A percentile compares a stretch with the other conserved stretches of the same genome.
Conservation (phyloP, 1,140 invertebrate species). For the Procambarus clarkii region DNA sequence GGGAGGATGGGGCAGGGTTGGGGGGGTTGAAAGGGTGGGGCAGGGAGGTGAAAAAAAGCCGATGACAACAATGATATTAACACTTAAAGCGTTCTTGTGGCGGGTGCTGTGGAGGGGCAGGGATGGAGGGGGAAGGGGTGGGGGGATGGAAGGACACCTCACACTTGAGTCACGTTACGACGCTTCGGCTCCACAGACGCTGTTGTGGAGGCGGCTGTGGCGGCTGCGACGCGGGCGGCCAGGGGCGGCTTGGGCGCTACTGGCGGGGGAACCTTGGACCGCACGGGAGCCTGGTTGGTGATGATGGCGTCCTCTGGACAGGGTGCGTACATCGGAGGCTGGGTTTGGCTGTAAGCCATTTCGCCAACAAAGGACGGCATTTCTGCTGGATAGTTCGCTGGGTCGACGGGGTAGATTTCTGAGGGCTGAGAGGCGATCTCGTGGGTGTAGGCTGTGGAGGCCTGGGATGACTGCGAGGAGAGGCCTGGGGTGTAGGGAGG, state of each 20-base stretch:
- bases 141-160: conserved; percentile 17
- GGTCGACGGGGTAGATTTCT: conserved; percentile 58
- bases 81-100: conserved; percentile 55
- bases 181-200: conserved; percentile 69
- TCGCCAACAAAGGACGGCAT: conserved; percentile 70
- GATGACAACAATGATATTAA: conserved; percentile 65
- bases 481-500: conserved; percentile 70
- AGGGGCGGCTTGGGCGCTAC: conserved; percentile 69
- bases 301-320: conserved; percentile 55
- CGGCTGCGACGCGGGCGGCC: conserved; percentile 53
- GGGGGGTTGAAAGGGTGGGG: not conserved
- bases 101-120: not conserved
- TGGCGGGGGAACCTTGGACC: conserved; percentile 70
- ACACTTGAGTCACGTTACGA: conserved; percentile 72
- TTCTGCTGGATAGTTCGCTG: conserved; percentile 50
- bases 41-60: conserved; percentile 38
- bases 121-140: not conserved
- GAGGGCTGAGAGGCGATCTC: conserved; percentile 63
- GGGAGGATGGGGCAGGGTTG: not conserved
- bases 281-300: conserved; percentile 27
- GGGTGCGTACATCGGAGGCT: conserved; percentile 61
- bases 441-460: conserved; percentile 69
- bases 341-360: conserved; percentile 59
- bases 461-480: conserved; percentile 72
- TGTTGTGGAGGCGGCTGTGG: conserved; percentile 34